These are phyloP conservation scores for Octonoba sinensis DNA, from an alignment of 2,888 invertebrate genomes.

Conservation along the genomic window DNA sequence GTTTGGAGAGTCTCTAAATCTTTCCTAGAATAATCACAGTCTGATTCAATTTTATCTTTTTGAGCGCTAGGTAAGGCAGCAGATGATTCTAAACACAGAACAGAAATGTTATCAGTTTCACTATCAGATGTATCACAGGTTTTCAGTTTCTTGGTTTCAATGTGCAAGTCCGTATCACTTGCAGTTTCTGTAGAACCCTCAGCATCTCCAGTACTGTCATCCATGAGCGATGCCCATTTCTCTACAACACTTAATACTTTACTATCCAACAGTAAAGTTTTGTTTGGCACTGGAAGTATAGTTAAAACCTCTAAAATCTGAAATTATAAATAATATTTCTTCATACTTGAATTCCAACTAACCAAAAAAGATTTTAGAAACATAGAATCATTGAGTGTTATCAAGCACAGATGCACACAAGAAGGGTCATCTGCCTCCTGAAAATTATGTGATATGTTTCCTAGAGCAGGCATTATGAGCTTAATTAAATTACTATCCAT, in stretches of 20 bases:
- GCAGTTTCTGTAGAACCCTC: constrained; percentile 38
- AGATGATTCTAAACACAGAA: constrained; percentile 13
- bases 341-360: background rate
- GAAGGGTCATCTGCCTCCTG: too few species aligned
- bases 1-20: background rate
- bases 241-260: constrained; percentile 88
- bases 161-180: constrained; percentile 26
- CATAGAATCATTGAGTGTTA: too few species aligned
- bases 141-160: constrained; percentile 54
- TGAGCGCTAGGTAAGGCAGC: background rate
- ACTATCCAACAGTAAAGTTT: constrained; percentile 91
- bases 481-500: too few species aligned
- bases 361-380: background rate
- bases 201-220: constrained; percentile 27
- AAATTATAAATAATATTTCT: background rate
- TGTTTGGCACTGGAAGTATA: constrained; percentile 90
- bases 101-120: constrained; percentile 27
- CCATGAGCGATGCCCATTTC: constrained; percentile 78
- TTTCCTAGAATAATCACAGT: constrained; percentile 2
- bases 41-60: constrained; percentile 18
- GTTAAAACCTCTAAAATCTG: constrained; percentile 85
- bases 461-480: too few species aligned
- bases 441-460: too few species aligned
- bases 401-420: too few species aligned
- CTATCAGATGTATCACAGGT: constrained; percentile 63